Evolutionary conservation across 2,113 vertebrate genomes (phyloP).

Genomic region (Megaceryle torquata): DNA sequence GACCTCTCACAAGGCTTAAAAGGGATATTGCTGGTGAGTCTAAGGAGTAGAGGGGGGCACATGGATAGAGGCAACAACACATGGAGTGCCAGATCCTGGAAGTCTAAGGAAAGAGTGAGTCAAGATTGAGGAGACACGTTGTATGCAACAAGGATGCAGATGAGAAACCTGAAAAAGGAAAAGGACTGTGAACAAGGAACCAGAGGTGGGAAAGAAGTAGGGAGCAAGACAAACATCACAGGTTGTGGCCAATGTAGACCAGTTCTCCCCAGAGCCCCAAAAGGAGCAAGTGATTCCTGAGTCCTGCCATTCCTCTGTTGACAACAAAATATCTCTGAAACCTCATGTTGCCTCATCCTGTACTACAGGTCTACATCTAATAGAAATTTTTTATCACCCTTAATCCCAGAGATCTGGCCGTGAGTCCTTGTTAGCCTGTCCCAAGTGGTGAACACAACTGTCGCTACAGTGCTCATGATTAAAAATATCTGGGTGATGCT

Average conservation of each 20-base stretch:
- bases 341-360: background rate
- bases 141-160: background rate
- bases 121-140: background rate
- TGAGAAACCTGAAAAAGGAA: background rate
- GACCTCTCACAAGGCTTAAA: background rate
- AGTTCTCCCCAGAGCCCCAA: background rate
- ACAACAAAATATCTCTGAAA: background rate
- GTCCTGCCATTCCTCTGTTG: background rate
- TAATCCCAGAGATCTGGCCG: background rate
- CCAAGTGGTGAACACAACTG: background rate
- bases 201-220: background rate
- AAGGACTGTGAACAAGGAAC: background rate
- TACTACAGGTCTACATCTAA: background rate
- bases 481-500: background rate
- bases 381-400: background rate
- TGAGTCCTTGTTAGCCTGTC: background rate
- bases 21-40: background rate
- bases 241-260: rapidly evolving
- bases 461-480: background rate
- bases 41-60: background rate
- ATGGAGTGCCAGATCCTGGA: background rate
- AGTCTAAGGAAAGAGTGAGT: background rate
- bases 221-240: background rate
- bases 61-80: background rate
- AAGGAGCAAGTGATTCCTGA: background rate